Percentiles rank a stretch among this genome's conserved stretches.
Evolutionary conservation across 2,797 vertebrate species (phyloP).

Genomic region (Spheniscus humboldti): DNA sequence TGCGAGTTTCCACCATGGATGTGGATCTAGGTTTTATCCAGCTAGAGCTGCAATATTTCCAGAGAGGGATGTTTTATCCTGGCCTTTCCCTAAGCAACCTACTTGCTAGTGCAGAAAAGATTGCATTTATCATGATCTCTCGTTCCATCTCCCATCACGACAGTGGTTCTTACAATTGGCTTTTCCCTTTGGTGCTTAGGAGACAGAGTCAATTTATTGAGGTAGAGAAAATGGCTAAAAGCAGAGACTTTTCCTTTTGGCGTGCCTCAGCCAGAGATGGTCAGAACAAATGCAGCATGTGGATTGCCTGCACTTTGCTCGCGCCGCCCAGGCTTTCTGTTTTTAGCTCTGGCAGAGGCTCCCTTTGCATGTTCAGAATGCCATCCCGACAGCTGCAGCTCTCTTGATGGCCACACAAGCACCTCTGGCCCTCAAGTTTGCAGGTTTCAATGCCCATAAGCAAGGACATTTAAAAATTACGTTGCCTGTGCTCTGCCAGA

Average conservation of each 20-base stretch:
- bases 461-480: neutral
- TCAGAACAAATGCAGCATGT: neutral
- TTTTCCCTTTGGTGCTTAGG: neutral
- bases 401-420: neutral
- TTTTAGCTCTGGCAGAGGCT: constrained; percentile 53
- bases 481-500: neutral
- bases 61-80: neutral
- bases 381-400: constrained; percentile 48
- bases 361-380: neutral
- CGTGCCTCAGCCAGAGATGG: neutral
- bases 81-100: neutral
- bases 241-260: neutral
- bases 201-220: neutral
- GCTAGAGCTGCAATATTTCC: neutral
- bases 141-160: fast-evolving
- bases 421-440: neutral
- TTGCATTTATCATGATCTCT: fast-evolving
- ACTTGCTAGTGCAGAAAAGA: neutral
- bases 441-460: neutral
- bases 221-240: neutral
- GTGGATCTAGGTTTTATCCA: neutral
- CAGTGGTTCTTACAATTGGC: neutral
- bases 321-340: neutral
- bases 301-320: neutral
- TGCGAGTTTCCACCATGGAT: fast-evolving